Evolutionary conservation across 23 tunicate genomes (phyloP), one percentile per base, ranked within the genome.

Genomic region (Diplosoma virens): DNA sequence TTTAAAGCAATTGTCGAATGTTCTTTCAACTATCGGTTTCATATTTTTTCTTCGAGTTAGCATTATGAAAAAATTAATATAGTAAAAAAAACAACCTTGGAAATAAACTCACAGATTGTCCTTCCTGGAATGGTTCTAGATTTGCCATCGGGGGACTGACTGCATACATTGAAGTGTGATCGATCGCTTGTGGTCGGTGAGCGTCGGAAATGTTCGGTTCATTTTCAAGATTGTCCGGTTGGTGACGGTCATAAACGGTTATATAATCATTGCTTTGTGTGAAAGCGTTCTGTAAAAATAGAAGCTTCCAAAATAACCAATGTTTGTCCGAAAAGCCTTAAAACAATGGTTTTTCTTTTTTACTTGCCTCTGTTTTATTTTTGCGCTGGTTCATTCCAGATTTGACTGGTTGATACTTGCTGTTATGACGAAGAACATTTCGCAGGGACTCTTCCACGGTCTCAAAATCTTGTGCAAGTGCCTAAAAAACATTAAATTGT

Each of bases 381-480:
- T n/a, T n/a, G n/a, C n/a, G n/a, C n/a, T n/a, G n/a, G n/a, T n/a
- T n/a, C n/a, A n/a, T n/a, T n/a, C n/a, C n/a, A 25, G 17, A 9
- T 11, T 18, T 55, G 61, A 55, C 22, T 9, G 22, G 25, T 4
- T 55, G 61, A 55, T 25, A 25, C 1, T 47, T 48, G 26, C 67
- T 53, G 64, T 55, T 18, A 61, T 70, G 85, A 28, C 85, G 77
- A 30, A 86, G 47, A 24, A 64, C 83, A 55, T 79, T 55, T 1
- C 93, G 83, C 25, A 86, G 58, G 29, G 93, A 79, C 45, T 86
- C 93, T 34, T 86, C 93, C 71, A 86, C 66, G 66, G 74, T 73
- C 25, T 86, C 93, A 53, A 48, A 86, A 63, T 79, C 81, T 22
- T 64, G 22, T 5, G 22, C 24, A 9, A 9, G 18, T 6, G 25